Evolutionary conservation across 2,888 invertebrate genomes (phyloP), one percentile per base, ranked within the genome.

Genomic region (Auanema freiburgensis): DNA sequence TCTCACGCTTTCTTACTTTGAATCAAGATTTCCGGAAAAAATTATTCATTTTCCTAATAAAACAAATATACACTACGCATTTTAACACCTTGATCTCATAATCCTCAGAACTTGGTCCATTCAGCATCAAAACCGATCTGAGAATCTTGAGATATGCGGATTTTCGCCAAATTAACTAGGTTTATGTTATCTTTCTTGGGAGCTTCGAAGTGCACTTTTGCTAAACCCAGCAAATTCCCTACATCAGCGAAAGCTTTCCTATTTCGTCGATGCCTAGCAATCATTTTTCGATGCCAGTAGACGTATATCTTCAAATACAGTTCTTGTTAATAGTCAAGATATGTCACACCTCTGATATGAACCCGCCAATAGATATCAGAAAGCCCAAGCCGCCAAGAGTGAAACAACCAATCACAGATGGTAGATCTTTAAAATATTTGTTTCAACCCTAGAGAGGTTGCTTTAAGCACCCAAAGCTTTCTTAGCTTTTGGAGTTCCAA

Each of bases 391-490:
- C 46, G 10, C 16, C 46, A 3, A 46, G 16, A 6, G 24, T 52
- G 24, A 24, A 52, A 52, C 16, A 40, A 40, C 55, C 41, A 2
- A 41, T 25, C 6, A 40, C 55, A n/a, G 33, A n/a, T 40, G 14
- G 25, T 40, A 40, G 12, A 40, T 40, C 16, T 25, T n/a, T 12
- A 55, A 33, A 41, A 16, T 46, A 6, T 10, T 46, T 8, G 3
- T 6, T 46, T 3, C 8, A 6, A 5, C 16, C 8, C 5, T 10
- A 21, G 3, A 46, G 4, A 5, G 5, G 6, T 46, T 46, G 10
- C 10, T 57, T 16, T 42, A 24, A 25, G 14, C 5, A 61, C 61
- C 41, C 14, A 70, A 58, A 8, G 71, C 66, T 25, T 71, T 71
- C n/a, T 61, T 40, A 1, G 58, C 53, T 33, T 59, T 59, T 0